Conservation (phyloP, 2,797 vertebrate species). For the Lagodon rhomboides region DNA sequence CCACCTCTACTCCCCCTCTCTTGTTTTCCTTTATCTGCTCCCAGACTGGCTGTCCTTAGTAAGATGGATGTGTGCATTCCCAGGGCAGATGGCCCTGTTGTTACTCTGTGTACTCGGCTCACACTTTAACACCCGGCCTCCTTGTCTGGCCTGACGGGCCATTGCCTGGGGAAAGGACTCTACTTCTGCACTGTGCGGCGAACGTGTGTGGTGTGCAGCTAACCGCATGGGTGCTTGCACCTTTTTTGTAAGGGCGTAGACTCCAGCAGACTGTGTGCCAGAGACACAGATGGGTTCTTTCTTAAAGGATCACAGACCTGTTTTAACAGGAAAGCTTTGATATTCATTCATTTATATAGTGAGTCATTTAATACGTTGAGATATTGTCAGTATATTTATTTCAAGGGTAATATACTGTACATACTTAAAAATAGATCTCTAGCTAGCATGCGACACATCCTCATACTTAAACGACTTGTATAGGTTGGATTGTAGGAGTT, state of each 20-base stretch:
- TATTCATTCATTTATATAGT: conserved; percentile 26
- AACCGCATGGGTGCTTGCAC: conserved; percentile 71
- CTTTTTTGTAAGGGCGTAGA: conserved; percentile 56
- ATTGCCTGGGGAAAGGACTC: conserved; percentile 73
- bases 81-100: conserved; percentile 84
- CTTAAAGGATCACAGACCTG: conserved; percentile 38
- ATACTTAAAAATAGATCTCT: neutral
- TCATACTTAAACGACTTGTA: too few relatives aligned
- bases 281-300: conserved; percentile 57
- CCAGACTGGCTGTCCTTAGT: conserved; percentile 72
- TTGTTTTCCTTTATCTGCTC: conserved; percentile 62
- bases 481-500: too few relatives aligned
- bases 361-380: neutral
- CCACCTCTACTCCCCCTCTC: neutral
- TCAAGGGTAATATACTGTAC: neutral
- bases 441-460: too few relatives aligned
- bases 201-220: conserved; percentile 70
- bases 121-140: conserved; percentile 79
- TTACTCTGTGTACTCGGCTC: conserved; percentile 78
- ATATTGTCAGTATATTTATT: conserved; percentile 3
- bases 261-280: conserved; percentile 54
- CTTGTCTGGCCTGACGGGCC: conserved; percentile 81
- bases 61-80: conserved; percentile 85
- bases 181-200: conserved; percentile 57
- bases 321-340: conserved; percentile 12